Evolutionary conservation across 2,113 vertebrate genomes (phyloP), one percentile per base, ranked within the genome.

Genomic region (Melanocharis versteri): DNA sequence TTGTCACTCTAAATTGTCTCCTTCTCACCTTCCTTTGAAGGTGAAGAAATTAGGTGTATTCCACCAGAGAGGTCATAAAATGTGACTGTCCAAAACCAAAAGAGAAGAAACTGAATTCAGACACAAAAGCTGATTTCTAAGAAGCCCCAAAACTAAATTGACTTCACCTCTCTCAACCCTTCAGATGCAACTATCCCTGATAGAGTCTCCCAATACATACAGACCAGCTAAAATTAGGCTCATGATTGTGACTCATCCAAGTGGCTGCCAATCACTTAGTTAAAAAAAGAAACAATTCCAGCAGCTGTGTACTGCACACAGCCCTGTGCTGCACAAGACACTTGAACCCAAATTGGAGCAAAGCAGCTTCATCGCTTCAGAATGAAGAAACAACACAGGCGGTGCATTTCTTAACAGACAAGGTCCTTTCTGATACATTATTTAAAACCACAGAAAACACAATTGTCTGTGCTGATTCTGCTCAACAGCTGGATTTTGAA

Each of bases 231-330:
- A 97, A 96, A 96, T 96, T 96, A 96, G 95, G 85, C 83, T 92
- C 53, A 54, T 87, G 71, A 89, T 48, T 53, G 89, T 97, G 97
- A 97, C 87, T 96, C 96, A 96, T 71, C 83, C 83, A 95, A 95
- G 76, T 89, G 92, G 82, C 90, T 97, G 94, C 75, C 94, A 95
- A 94, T 93, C 93, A 94, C 77, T 40, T 83, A 61, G 87, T 89
- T 94, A 95, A 94, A 95, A 97, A 97, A 96, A 87, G 91, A 96
- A 97, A 97, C 90, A 90, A 97, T 94, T 95, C 90, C 93, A 94
- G 87, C 92, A 90, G 69, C 71, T 96, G 86, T 76, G 61, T 89
- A 91, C 56, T 5, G 2, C 83, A 87, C 58, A 75, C 89, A 92
- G 72, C 64, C 44, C 72, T 58, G 30, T 71, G 64, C 72, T 71